These are phyloP conservation scores for Spodoptera frugiperda DNA, from an alignment of 1,140 invertebrate species.

Conservation along the genomic window DNA sequence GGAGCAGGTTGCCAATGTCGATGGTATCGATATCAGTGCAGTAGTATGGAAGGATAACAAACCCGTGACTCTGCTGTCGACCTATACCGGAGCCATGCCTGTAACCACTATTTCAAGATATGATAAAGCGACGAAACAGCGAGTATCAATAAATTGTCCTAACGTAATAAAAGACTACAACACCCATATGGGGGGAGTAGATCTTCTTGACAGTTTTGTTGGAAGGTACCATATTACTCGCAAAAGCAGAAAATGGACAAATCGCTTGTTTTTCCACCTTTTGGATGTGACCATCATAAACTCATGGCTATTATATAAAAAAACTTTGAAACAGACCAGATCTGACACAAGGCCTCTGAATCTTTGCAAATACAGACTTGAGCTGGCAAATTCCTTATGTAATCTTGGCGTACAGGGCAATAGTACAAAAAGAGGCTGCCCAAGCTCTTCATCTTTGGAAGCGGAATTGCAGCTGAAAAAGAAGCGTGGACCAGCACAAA, in stretches of 20 bases:
- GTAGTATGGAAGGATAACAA: constrained; percentile 36
- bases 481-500: constrained; percentile 4
- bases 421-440: constrained; percentile 18
- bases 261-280: constrained; percentile 18
- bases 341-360: background rate
- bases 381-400: constrained; percentile 18
- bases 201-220: constrained; percentile 25
- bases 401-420: background rate
- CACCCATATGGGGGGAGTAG: constrained; percentile 24
- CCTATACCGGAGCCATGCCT: constrained; percentile 14
- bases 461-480: constrained; percentile 3
- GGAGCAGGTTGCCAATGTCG: constrained; percentile 19
- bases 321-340: background rate
- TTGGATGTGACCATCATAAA: constrained; percentile 15
- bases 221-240: constrained; percentile 2
- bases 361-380: background rate
- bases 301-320: constrained; percentile 30
- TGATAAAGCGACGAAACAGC: constrained; percentile 1
- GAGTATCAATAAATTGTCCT: background rate
- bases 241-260: constrained; percentile 22
- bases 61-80: constrained; percentile 9
- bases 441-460: background rate
- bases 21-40: constrained; percentile 22
- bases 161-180: constrained; percentile 34
- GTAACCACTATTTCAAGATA: background rate